A percentile compares a stretch with the other conserved stretches of the same genome.
phyloP scores from a whole-genome alignment of 1,140 invertebrate species.

The Neodiprion fabricii region DNA sequence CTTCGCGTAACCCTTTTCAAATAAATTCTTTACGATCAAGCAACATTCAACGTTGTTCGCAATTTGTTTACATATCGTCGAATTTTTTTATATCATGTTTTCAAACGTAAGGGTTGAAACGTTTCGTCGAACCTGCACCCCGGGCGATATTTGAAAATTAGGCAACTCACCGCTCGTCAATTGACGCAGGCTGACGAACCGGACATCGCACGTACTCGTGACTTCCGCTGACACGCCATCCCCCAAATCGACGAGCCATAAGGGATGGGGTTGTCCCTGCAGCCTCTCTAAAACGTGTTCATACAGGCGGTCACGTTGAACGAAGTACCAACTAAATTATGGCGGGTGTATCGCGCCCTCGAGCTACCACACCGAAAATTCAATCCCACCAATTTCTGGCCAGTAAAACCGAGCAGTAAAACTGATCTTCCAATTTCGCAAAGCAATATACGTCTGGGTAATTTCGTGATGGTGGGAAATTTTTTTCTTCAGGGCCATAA shows the following conservation, averaged over 20 bases:
- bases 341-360: slow-evolving; percentile 4
- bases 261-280: slow-evolving; percentile 41
- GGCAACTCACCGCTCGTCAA: slow-evolving; percentile 52
- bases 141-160: slow-evolving; percentile 23
- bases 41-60: too few relatives aligned
- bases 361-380: background rate
- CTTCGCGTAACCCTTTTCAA: too few relatives aligned
- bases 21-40: too few relatives aligned
- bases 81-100: too few relatives aligned
- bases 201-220: slow-evolving; percentile 57
- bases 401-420: too few relatives aligned
- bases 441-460: too few relatives aligned
- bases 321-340: slow-evolving; percentile 12
- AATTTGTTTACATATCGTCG: too few relatives aligned
- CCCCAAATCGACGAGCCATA: slow-evolving; percentile 47
- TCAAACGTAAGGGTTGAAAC: background rate
- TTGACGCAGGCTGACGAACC: slow-evolving; percentile 52
- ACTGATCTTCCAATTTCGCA: too few relatives aligned
- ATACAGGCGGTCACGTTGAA: background rate
- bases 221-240: slow-evolving; percentile 50
- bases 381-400: background rate
- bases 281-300: slow-evolving; percentile 40
- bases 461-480: too few relatives aligned
- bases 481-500: too few relatives aligned
- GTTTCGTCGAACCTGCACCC: slow-evolving; percentile 27